phyloP scores from a whole-genome alignment of 2,888 invertebrate species.

The Blomia tropicalis region DNA sequence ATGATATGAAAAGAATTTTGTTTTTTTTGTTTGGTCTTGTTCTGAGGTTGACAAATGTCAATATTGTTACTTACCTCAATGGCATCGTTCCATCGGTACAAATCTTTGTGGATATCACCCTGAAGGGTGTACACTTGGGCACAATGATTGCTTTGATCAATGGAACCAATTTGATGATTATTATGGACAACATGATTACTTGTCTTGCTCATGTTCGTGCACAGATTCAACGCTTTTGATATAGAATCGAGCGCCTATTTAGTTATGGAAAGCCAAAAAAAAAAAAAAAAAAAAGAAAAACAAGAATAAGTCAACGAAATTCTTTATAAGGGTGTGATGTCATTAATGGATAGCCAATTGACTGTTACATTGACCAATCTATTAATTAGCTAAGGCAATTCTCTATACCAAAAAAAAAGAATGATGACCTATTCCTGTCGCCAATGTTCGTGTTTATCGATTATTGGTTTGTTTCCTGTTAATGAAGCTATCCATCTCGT shows the following conservation, averaged over 20 bases:
- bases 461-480: background rate
- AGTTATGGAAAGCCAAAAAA: too few species aligned
- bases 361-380: too few species aligned
- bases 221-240: background rate
- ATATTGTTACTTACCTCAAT: background rate
- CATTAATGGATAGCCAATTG: too few species aligned
- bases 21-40: background rate
- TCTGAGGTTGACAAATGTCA: too few species aligned
- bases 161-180: too few species aligned
- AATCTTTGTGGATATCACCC: constrained; percentile 8
- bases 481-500: background rate
- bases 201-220: background rate
- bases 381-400: too few species aligned
- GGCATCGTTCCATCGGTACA: background rate
- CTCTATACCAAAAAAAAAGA: too few species aligned
- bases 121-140: background rate
- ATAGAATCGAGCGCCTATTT: constrained; percentile 12
- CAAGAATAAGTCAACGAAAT: background rate
- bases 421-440: background rate
- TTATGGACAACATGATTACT: background rate
- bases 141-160: background rate
- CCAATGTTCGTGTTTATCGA: background rate
- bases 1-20: background rate
- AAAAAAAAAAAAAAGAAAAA: background rate
- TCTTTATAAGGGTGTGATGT: too few species aligned